Percentiles rank a stretch among this genome's conserved stretches.
phyloP scores from a whole-genome alignment of 2,797 vertebrate genomes.

The Capromys pilorides region DNA sequence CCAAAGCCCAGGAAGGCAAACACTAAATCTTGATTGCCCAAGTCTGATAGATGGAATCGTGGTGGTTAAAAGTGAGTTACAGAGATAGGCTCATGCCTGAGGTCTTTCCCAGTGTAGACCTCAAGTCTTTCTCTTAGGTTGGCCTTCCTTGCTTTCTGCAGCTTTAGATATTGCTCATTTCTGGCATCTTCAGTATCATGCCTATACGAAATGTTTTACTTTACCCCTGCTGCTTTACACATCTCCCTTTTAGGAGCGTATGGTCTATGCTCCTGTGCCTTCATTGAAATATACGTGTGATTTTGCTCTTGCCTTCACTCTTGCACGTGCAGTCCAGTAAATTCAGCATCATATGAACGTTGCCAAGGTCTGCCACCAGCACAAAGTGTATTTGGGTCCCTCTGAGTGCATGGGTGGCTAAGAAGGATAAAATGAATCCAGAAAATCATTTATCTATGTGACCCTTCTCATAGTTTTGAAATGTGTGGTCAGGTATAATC shows the following conservation, averaged over 20 bases:
- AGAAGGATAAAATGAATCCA: neutral
- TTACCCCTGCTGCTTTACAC: neutral
- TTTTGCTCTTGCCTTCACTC: neutral
- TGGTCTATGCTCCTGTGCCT: rapidly evolving
- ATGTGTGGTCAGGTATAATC: neutral
- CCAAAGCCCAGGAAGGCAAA: no score
- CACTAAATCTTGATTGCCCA: neutral
- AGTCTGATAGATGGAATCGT: neutral
- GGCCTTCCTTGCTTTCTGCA: neutral
- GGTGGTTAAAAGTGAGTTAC: neutral
- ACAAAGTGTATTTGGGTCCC: no score
- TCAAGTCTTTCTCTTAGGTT: neutral
- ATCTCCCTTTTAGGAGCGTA: neutral
- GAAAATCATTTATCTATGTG: neutral
- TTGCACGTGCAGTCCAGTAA: neutral
- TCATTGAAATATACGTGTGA: neutral
- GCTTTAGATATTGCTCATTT: neutral
- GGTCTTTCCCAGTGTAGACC: neutral
- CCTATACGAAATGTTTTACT: neutral
- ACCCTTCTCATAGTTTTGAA: neutral
- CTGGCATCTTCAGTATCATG: neutral
- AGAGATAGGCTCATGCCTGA: neutral
- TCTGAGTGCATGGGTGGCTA: neutral
- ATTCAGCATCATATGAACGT: neutral
- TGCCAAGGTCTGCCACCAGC: no score